phyloP scores from a whole-genome alignment of 2,888 invertebrate genomes.

The Amiota minor region DNA sequence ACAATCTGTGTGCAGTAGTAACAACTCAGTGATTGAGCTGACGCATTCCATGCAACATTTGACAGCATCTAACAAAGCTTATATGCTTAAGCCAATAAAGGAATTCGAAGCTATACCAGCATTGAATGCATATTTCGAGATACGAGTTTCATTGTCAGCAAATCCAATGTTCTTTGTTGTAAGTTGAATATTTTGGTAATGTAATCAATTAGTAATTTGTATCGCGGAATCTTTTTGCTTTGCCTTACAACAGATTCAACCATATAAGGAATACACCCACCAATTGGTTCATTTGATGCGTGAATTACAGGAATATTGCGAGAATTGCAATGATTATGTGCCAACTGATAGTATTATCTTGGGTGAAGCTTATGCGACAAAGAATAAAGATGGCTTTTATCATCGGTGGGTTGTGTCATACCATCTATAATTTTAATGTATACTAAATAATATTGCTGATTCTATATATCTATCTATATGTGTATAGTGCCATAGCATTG shows the following conservation, averaged over 20 bases:
- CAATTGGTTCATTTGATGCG: constrained; percentile 79
- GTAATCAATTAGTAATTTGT: not conserved
- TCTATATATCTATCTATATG: not conserved
- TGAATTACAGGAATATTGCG: constrained; percentile 79
- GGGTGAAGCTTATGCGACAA: constrained; percentile 82
- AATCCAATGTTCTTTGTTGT: constrained; percentile 77
- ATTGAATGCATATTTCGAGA: constrained; percentile 78
- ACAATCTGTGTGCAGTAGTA: not conserved
- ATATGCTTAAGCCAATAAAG: constrained; percentile 55
- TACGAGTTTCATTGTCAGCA: constrained; percentile 83
- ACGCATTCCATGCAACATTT: constrained; percentile 40
- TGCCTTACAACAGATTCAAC: constrained; percentile 74
- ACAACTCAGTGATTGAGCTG: not conserved
- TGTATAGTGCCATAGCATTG: constrained; percentile 75
- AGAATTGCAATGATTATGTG: constrained; percentile 75
- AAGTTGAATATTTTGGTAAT: constrained; percentile 32
- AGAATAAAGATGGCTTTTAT: constrained; percentile 79
- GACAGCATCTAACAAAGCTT: constrained; percentile 47
- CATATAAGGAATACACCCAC: constrained; percentile 72
- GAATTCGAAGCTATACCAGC: constrained; percentile 66
- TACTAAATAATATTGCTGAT: not conserved
- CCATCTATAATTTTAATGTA: not conserved
- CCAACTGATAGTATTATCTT: constrained; percentile 74
- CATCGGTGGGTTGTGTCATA: constrained; percentile 77
- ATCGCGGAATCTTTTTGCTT: not conserved